phyloP scores from a whole-genome alignment of 2,888 invertebrate genomes.

The Pharmacophagus antenor region DNA sequence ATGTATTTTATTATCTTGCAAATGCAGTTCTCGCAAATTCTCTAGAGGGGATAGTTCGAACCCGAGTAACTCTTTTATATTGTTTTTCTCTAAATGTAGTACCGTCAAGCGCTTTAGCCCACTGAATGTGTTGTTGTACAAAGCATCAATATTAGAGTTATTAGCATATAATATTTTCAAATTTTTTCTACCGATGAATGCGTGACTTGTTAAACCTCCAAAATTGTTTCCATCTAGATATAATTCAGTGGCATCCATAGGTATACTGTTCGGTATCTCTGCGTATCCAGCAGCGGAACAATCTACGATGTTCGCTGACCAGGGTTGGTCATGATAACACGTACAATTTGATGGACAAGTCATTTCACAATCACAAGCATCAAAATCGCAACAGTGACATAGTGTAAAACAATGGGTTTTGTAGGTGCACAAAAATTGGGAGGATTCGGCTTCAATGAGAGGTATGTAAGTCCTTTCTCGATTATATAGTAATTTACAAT shows the following conservation, averaged over 20 bases:
- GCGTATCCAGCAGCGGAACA: constrained; percentile 91
- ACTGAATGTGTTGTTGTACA: constrained; percentile 95
- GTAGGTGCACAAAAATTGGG: constrained; percentile 95
- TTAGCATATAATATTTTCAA: constrained; percentile 93
- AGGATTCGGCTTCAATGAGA: constrained; percentile 91
- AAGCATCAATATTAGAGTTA: constrained; percentile 90
- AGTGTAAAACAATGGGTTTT: constrained; percentile 96
- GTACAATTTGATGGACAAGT: constrained; percentile 96
- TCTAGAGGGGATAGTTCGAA: constrained; percentile 91
- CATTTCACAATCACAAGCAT: constrained; percentile 98
- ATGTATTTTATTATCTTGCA: constrained; percentile 91
- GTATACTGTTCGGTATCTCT: constrained; percentile 91
- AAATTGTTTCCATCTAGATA: constrained; percentile 96
- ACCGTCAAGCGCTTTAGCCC: constrained; percentile 89
- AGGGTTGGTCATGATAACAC: constrained; percentile 96
- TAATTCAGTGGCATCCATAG: constrained; percentile 97
- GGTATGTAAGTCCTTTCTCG: constrained; percentile 91
- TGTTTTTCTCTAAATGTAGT: constrained; percentile 93
- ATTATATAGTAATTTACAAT: constrained; percentile 92
- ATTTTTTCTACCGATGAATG: constrained; percentile 95
- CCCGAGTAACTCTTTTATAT: constrained; percentile 88
- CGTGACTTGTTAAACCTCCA: constrained; percentile 91
- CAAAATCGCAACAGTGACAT: constrained; percentile 98
- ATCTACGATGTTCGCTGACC: constrained; percentile 96
- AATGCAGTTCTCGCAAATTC: constrained; percentile 90